A percentile compares a stretch with the other conserved stretches of the same genome.
These are phyloP conservation scores for Neopelma chrysocephalum DNA, from an alignment of 2,797 vertebrate species.

Conservation along the genomic window DNA sequence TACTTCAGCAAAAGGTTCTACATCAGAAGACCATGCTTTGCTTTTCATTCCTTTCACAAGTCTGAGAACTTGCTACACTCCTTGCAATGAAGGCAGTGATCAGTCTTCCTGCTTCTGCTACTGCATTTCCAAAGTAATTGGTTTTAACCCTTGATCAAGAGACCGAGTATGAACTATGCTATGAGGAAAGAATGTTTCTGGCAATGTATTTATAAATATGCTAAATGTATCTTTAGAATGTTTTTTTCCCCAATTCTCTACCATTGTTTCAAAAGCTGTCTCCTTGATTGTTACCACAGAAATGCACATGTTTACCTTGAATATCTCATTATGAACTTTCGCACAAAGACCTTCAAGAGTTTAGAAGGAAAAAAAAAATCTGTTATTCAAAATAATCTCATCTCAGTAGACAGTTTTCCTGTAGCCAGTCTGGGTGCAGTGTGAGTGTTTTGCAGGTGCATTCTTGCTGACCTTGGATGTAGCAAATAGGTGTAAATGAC, in stretches of 20 bases:
- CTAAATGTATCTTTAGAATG: not conserved
- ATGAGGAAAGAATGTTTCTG: not conserved
- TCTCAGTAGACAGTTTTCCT: conserved; percentile 7
- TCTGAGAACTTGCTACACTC: not conserved
- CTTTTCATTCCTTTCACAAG: conserved; percentile 42
- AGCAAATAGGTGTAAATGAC: conserved; percentile 65
- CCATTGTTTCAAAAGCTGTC: not conserved
- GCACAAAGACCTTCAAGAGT: conserved; percentile 21
- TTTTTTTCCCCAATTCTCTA: not conserved
- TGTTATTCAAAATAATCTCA: conserved; percentile 39
- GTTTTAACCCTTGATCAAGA: conserved; percentile 8
- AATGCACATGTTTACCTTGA: conserved; percentile 9
- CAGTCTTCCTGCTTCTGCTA: not conserved
- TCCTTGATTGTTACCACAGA: not conserved
- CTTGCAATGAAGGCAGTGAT: not conserved
- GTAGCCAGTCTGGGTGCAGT: not conserved
- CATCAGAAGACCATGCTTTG: not conserved
- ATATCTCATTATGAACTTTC: not conserved
- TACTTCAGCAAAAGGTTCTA: conserved; percentile 17
- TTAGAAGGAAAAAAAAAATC: not conserved
- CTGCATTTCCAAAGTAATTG: not conserved
- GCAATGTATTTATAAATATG: not conserved
- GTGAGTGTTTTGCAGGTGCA: conserved; percentile 48
- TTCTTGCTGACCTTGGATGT: conserved; percentile 68
- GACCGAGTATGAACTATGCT: not conserved